A percentile compares a stretch with the other conserved stretches of the same genome.
Conservation (phyloP, 2,113 vertebrate species). For the Leucosticte australis region DNA sequence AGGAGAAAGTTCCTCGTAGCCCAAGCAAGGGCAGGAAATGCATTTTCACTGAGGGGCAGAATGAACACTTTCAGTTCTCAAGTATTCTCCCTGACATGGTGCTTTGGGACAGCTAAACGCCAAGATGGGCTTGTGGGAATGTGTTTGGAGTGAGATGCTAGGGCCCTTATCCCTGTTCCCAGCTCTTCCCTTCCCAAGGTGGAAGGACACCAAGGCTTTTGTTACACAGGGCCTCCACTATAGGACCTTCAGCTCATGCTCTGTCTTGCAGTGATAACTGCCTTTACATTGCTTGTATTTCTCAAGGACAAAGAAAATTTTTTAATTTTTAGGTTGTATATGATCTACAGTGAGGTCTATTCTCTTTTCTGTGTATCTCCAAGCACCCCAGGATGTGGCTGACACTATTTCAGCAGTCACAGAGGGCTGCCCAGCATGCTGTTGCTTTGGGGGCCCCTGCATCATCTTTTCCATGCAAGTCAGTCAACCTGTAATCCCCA, state of each 20-base stretch:
- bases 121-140: neutral
- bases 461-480: neutral
- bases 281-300: neutral
- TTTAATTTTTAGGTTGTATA: neutral
- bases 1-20: accelerated
- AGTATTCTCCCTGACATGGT: neutral
- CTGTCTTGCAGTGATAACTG: neutral
- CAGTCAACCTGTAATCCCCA: neutral
- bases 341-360: neutral
- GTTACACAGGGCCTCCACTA: neutral
- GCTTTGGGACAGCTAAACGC: neutral
- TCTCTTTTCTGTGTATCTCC: neutral
- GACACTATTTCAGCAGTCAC: neutral
- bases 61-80: neutral
- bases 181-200: neutral
- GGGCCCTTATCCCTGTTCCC: neutral
- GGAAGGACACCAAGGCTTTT: neutral
- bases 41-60: neutral
- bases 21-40: neutral
- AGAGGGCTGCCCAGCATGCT: neutral
- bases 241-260: neutral
- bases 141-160: neutral
- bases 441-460: neutral
- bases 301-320: neutral
- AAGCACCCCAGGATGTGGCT: neutral